These are phyloP conservation scores for Crenuchus spilurus DNA, from an alignment of 2,797 vertebrate species.

Conservation along the genomic window DNA sequence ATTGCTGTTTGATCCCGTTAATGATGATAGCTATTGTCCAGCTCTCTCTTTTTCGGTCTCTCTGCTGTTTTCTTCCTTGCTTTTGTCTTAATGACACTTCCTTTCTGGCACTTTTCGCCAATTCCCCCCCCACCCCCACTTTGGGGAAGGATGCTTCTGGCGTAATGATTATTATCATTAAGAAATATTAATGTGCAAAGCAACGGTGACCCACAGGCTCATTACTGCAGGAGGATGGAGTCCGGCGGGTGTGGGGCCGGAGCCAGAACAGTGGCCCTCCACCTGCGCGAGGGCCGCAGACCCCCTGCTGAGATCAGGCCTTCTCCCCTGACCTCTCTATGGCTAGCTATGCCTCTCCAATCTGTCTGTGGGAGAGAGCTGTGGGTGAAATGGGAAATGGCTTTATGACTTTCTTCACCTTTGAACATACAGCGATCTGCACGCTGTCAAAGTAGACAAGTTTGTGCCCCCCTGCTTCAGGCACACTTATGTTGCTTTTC, in stretches of 20 bases:
- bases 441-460: neutral
- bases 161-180: slow-evolving; percentile 99
- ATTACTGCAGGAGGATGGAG: slow-evolving; percentile 92
- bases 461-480: too few relatives aligned
- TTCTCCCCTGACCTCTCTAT: slow-evolving; percentile 71
- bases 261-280: slow-evolving; percentile 82
- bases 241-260: slow-evolving; percentile 35
- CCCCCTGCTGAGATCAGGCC: slow-evolving; percentile 87
- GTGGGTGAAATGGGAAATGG: slow-evolving; percentile 7
- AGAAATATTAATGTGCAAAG: slow-evolving; percentile 99
- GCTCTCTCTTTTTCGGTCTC: slow-evolving; percentile 53
- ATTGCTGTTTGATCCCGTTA: slow-evolving; percentile 67
- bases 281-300: slow-evolving; percentile 73
- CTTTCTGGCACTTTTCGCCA: slow-evolving; percentile 66
- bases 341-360: slow-evolving; percentile 40
- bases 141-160: slow-evolving; percentile 99
- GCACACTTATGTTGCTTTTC: too few relatives aligned
- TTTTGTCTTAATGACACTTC: slow-evolving; percentile 74
- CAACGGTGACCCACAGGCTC: slow-evolving; percentile 99
- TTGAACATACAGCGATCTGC: neutral
- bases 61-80: slow-evolving; percentile 60
- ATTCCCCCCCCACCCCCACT: slow-evolving; percentile 79
- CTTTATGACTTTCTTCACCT: slow-evolving; percentile 18
- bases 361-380: slow-evolving; percentile 7
- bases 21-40: slow-evolving; percentile 67